These are phyloP conservation scores for Gobio occitaniae DNA, from an alignment of 2,797 vertebrate species.

Conservation along the genomic window DNA sequence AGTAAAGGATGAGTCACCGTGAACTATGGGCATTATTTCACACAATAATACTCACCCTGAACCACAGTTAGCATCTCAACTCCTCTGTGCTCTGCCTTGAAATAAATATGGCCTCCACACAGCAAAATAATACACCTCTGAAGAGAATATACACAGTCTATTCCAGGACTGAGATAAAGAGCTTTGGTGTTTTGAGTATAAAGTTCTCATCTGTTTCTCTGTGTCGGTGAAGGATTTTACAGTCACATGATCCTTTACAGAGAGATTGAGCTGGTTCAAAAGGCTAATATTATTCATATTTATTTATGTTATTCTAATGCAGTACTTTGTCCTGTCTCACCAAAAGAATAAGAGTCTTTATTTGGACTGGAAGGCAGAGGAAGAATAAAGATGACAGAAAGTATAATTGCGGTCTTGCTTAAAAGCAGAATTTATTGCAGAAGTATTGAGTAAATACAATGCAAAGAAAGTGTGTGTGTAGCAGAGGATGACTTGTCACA, in stretches of 20 bases:
- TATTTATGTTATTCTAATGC: constrained; percentile 17
- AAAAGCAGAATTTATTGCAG: background rate
- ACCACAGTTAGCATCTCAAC: background rate
- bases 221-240: background rate
- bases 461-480: background rate
- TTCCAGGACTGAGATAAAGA: background rate
- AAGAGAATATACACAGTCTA: background rate
- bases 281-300: constrained; percentile 21
- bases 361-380: background rate
- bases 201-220: background rate
- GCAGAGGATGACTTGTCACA: background rate
- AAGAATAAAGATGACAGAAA: background rate
- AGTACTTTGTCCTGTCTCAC: background rate
- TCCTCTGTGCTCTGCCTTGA: background rate
- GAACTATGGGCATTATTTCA: constrained; percentile 20
- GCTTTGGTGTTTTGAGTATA: constrained; percentile 3
- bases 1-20: constrained; percentile 8
- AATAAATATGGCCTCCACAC: background rate
- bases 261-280: constrained; percentile 5
- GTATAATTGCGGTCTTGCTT: background rate
- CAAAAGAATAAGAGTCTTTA: background rate
- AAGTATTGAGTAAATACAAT: background rate
- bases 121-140: background rate
- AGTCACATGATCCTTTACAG: constrained; percentile 13
- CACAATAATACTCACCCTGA: constrained; percentile 7